phyloP scores from a whole-genome alignment of 2,113 vertebrate genomes.

The Loxodonta africana region DNA sequence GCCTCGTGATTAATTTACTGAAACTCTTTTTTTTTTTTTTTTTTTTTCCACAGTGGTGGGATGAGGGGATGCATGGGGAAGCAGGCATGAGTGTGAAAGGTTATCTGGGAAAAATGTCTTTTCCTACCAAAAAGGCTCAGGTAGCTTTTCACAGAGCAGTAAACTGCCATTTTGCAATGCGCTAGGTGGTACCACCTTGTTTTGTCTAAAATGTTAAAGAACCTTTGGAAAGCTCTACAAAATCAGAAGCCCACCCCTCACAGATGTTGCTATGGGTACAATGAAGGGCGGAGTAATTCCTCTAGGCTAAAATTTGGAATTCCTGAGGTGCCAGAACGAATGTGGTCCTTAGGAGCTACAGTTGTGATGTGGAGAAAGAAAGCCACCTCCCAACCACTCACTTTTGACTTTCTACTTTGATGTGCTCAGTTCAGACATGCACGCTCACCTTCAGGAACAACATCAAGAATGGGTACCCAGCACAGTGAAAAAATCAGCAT shows the following conservation, averaged over 20 bases:
- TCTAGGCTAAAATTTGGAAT: not conserved
- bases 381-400: not conserved
- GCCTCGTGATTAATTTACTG: no score
- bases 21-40: no score
- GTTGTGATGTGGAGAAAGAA: not conserved
- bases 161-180: not conserved
- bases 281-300: fast-evolving
- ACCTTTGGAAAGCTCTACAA: fast-evolving
- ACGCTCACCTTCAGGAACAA: not conserved
- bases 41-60: no score
- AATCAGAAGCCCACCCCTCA: not conserved
- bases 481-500: no score
- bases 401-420: not conserved
- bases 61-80: no score
- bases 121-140: not conserved
- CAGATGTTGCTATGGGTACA: not conserved
- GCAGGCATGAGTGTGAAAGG: not conserved
- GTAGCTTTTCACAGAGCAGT: not conserved
- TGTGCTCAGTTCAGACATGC: not conserved
- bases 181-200: not conserved
- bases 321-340: not conserved
- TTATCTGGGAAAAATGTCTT: not conserved
- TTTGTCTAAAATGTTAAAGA: not conserved
- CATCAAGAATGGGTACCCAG: not conserved
- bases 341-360: not conserved